A percentile compares a stretch with the other conserved stretches of the same genome.
phyloP scores from a whole-genome alignment of 2,113 vertebrate species.

The Herpailurus yagouaroundi region DNA sequence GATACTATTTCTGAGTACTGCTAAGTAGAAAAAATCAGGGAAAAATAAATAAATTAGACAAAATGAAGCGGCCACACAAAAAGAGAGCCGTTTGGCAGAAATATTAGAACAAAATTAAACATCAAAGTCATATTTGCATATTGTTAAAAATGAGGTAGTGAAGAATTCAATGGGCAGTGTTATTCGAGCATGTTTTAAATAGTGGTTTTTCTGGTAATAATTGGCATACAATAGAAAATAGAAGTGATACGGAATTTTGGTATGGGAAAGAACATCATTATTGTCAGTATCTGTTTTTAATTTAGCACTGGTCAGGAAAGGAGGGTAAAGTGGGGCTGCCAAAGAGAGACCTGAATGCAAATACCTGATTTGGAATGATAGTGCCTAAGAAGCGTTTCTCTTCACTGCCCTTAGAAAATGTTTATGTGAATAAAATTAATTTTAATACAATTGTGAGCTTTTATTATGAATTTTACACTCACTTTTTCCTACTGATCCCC shows the following conservation, averaged over 20 bases:
- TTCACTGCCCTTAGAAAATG: neutral
- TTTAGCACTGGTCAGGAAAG: slow-evolving; percentile 10
- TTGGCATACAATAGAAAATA: slow-evolving; percentile 1
- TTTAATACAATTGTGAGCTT: neutral
- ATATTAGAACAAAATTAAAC: slow-evolving; percentile 44
- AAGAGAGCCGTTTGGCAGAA: neutral
- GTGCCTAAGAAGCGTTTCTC: neutral
- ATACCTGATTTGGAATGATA: neutral
- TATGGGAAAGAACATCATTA: neutral
- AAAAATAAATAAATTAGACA: neutral
- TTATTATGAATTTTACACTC: neutral
- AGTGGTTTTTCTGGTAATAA: neutral
- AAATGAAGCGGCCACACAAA: neutral
- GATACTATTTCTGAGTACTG: neutral
- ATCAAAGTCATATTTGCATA: neutral
- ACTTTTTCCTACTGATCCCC: slow-evolving; percentile 58
- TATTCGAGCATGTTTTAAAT: neutral
- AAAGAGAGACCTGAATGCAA: neutral
- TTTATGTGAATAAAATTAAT: neutral
- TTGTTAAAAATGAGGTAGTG: neutral
- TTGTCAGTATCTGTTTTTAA: neutral
- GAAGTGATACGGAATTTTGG: slow-evolving; percentile 21
- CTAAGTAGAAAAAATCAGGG: neutral
- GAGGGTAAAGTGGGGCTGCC: neutral
- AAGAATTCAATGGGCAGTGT: neutral